Evolutionary conservation across 2,888 invertebrate genomes (phyloP).

Genomic region (Noctua pronuba): DNA sequence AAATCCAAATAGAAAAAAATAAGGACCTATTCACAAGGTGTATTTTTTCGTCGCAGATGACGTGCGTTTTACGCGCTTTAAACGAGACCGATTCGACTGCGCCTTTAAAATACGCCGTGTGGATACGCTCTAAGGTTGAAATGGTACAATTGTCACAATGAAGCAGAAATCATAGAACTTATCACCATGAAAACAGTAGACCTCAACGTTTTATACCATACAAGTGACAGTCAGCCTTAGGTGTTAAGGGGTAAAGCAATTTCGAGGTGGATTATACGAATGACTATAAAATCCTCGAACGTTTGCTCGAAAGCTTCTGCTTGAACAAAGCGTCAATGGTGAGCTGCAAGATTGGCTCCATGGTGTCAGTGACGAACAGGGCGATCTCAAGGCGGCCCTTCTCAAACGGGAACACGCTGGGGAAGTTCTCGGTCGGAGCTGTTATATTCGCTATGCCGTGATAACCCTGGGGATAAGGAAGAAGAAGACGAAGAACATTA

Average conservation of each 20-base stretch:
- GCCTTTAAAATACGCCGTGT: background rate
- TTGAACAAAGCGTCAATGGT: conserved; percentile 29
- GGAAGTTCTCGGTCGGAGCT: conserved; percentile 48
- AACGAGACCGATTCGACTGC: background rate
- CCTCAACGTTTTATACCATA: too few relatives aligned
- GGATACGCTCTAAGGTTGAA: background rate
- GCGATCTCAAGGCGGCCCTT: conserved; percentile 30
- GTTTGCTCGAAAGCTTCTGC: conserved; percentile 14
- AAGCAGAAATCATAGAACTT: background rate
- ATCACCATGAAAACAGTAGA: background rate
- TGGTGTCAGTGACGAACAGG: conserved; percentile 11
- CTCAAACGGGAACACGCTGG: conserved; percentile 47
- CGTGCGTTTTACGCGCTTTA: background rate
- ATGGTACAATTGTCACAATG: background rate
- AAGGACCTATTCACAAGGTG: background rate
- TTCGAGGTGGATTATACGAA: background rate
- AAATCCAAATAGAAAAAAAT: background rate
- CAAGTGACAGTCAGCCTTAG: background rate
- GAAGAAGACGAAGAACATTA: background rate
- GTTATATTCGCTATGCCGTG: conserved; percentile 20
- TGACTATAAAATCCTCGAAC: background rate
- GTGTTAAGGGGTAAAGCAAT: background rate
- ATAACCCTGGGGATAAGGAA: conserved; percentile 32
- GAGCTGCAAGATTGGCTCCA: conserved; percentile 1
- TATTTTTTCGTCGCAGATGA: background rate